Evolutionary conservation across 1,140 invertebrate genomes (phyloP).

Genomic region (Bemisia tabaci): DNA sequence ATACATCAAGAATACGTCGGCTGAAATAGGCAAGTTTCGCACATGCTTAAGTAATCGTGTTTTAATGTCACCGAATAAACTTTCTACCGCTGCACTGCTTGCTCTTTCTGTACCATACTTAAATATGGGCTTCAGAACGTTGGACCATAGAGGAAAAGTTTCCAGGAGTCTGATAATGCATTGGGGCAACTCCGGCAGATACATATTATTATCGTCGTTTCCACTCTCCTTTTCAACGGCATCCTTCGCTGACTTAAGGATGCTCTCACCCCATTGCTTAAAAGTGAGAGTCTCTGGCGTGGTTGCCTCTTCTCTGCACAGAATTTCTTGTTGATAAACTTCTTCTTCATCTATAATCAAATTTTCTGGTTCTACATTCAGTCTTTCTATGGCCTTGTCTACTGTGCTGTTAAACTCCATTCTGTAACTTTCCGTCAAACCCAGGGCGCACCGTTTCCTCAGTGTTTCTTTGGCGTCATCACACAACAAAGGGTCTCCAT

Average conservation of each 20-base stretch:
- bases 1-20: no score
- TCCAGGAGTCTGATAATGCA: not conserved
- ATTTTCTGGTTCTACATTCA: not conserved
- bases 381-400: not conserved
- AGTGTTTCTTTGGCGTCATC: not conserved
- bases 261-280: not conserved
- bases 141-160: not conserved
- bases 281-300: not conserved
- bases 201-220: not conserved
- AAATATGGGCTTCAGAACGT: no score
- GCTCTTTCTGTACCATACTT: no score
- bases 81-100: no score
- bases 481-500: not conserved
- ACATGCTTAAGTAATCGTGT: no score
- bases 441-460: not conserved
- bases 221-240: not conserved
- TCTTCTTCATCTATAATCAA: not conserved
- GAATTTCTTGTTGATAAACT: not conserved
- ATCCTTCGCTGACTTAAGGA: not conserved
- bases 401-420: not conserved
- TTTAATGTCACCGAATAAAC: no score
- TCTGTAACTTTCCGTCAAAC: no score
- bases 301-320: not conserved
- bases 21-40: no score
- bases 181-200: not conserved